Evolutionary conservation across 2,797 vertebrate genomes (phyloP), one percentile per base, ranked within the genome.

Genomic region (Neostethus bicornis): DNA sequence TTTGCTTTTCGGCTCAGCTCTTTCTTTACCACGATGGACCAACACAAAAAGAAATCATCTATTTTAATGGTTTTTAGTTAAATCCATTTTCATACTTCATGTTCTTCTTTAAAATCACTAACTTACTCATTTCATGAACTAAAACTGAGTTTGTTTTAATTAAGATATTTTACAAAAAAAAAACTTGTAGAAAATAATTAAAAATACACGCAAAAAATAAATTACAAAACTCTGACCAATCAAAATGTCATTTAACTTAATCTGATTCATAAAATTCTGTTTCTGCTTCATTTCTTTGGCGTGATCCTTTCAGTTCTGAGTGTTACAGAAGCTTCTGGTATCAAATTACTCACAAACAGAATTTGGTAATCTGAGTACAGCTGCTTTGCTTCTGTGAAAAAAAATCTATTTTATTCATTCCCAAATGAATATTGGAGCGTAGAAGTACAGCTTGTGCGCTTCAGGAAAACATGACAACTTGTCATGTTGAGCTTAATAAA

Each of bases 291-390:
- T n/a, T 3, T 42, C 24, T 38, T 51, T 24, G 23, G 34, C 19
- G 10, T 17, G 17, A 47, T 58, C 32, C 46, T 54, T 48, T 58
- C 19, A 43, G 19, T 14, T 55, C n/a, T 14, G 7, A 42, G 4
- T 37, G 28, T 9, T 38, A 32, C 29, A 11, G 39, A 41, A 66
- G 25, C 21, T 35, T n/a, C 1, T 4, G 4, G 38, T 28, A 41
- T 77, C 24, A 68, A 47, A 47, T 60, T 51, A 47, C 43, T 49
- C 28, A 24, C 16, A 26, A 49, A 47, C 3, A 2, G 4, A 50
- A 61, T 21, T 14, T 23, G 12, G 46, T 24, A 37, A 19, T 46
- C 52, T 11, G 25, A 45, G 24, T 51, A 35, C 9, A 44, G 65
- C 51, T 25, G 45, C 38, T 44, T 53, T 51, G 46, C 42, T 7